A percentile compares a stretch with the other conserved stretches of the same genome.
phyloP scores from a whole-genome alignment of 2,113 vertebrate species.

The Colinus virginianus region DNA sequence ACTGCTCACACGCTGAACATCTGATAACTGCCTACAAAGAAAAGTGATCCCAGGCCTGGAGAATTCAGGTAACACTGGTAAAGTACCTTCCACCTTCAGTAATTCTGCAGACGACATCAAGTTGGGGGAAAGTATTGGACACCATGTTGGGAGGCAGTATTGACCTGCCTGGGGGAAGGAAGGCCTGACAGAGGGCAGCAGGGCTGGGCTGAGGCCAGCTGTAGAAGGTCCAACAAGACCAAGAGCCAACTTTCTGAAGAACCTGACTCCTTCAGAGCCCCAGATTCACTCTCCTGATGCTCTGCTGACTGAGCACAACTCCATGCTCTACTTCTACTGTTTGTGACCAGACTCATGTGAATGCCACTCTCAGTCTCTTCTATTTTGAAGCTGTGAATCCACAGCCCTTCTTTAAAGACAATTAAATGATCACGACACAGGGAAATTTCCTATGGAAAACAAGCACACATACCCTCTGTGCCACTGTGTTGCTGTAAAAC shows the following conservation, averaged over 20 bases:
- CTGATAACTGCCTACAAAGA: not conserved
- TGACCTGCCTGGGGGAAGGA: no score
- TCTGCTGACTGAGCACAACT: not conserved
- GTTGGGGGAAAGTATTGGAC: no score
- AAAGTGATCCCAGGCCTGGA: not conserved
- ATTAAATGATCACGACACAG: not conserved
- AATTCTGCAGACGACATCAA: no score
- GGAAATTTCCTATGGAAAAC: not conserved
- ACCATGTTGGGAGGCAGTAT: no score
- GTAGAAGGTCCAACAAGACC: no score
- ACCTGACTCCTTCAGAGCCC: not conserved
- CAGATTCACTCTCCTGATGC: fast-evolving
- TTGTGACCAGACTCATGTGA: not conserved
- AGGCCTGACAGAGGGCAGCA: no score
- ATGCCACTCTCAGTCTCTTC: not conserved
- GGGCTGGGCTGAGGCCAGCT: no score
- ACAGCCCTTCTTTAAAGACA: not conserved
- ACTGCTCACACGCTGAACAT: not conserved
- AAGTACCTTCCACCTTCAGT: no score
- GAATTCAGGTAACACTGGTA: not conserved
- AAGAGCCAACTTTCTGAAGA: not conserved
- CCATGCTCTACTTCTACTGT: not conserved
- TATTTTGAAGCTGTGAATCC: not conserved
- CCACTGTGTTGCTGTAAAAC: not conserved
- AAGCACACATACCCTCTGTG: not conserved